Conservation (phyloP, 2,888 invertebrate genomes). For the Lumbricus terrestris region DNA sequence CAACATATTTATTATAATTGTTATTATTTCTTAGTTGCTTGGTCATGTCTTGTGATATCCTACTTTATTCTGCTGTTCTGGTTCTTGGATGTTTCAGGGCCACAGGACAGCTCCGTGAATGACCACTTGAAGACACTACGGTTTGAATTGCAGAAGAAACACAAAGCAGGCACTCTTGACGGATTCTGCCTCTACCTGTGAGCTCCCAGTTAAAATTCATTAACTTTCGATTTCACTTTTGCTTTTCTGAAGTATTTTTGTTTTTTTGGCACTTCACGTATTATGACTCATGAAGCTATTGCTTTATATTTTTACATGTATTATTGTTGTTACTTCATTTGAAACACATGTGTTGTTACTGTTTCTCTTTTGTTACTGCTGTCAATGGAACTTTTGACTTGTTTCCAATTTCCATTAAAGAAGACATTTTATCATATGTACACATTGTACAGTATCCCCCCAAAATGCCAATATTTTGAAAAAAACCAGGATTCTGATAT, state of each 20-base stretch:
- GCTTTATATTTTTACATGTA: background rate
- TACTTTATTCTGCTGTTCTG: background rate
- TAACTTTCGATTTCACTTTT: background rate
- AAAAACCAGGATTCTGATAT: background rate
- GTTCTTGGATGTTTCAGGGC: slow-evolving; percentile 40
- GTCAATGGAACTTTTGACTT: background rate
- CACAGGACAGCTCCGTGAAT: slow-evolving; percentile 51
- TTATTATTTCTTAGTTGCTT: background rate
- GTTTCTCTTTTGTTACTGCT: background rate
- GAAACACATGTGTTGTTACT: background rate
- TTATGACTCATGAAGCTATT: no score
- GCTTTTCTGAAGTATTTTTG: background rate
- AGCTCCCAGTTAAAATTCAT: slow-evolving; percentile 38
- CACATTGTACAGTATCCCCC: no score
- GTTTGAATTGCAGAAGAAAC: slow-evolving; percentile 53
- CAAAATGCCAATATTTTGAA: background rate
- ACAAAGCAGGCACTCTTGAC: slow-evolving; percentile 67
- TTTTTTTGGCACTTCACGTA: no score
- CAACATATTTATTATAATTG: no score
- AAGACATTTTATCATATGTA: background rate
- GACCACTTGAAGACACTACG: slow-evolving; percentile 53
- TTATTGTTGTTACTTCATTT: background rate
- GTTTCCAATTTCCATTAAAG: background rate
- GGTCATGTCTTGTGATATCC: background rate
- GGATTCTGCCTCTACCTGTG: slow-evolving; percentile 68